Percentiles rank a stretch among this genome's conserved stretches.
phyloP scores from a whole-genome alignment of 2,888 invertebrate genomes.

The Idaea straminata region DNA sequence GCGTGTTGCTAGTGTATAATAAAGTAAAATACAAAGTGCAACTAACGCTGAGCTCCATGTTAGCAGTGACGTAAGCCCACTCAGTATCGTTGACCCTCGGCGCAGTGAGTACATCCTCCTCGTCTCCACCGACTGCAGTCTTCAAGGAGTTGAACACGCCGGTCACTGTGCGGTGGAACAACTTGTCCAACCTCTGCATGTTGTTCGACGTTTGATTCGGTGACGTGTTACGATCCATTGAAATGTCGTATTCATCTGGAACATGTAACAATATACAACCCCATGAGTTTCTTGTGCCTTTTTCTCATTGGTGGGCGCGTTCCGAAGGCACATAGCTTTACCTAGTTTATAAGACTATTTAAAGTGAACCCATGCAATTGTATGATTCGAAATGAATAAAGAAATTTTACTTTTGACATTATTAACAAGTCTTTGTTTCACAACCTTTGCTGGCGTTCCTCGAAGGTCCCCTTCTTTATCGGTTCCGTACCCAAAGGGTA shows the following conservation, averaged over 20 bases:
- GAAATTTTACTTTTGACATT: no score
- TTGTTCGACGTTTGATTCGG: slow-evolving; percentile 69
- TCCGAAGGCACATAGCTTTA: no score
- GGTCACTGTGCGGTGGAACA: slow-evolving; percentile 88
- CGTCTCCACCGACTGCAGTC: slow-evolving; percentile 81
- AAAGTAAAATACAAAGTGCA: neutral
- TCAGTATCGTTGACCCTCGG: slow-evolving; percentile 44
- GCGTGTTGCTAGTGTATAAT: slow-evolving; percentile 64
- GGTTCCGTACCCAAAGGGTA: no score
- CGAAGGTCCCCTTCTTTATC: no score
- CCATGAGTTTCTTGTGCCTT: no score
- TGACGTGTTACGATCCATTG: slow-evolving; percentile 51
- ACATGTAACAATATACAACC: slow-evolving; percentile 7
- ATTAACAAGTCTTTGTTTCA: no score
- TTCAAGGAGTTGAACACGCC: slow-evolving; percentile 89
- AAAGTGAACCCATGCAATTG: no score
- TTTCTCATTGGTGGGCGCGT: no score
- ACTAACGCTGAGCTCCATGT: slow-evolving; percentile 56
- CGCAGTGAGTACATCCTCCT: slow-evolving; percentile 41
- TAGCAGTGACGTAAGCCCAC: slow-evolving; percentile 63
- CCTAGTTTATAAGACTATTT: no score
- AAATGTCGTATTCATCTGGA: slow-evolving; percentile 72
- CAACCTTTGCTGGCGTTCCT: no score
- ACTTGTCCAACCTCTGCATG: slow-evolving; percentile 75
- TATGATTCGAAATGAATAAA: no score